Conservation (phyloP, 2,797 vertebrate genomes). For the Oreortyx pictus region DNA sequence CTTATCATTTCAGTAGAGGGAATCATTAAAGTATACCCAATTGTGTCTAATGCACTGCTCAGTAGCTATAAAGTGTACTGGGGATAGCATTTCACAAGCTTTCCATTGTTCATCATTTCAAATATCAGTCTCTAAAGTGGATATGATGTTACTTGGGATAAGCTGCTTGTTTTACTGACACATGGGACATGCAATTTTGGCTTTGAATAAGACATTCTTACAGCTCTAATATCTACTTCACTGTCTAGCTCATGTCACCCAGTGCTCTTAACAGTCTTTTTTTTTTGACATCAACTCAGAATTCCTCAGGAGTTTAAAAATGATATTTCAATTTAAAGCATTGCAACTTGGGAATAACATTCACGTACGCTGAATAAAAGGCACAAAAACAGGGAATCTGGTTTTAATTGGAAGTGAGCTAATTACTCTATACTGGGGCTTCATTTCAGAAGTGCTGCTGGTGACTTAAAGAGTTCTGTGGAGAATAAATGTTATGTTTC, state of each 20-base stretch:
- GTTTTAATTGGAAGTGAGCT: not conserved
- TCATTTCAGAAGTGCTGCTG: not conserved
- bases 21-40: not conserved
- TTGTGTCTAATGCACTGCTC: not conserved
- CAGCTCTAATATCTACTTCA: slow-evolving; percentile 10
- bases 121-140: slow-evolving; percentile 36
- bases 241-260: slow-evolving; percentile 9
- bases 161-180: slow-evolving; percentile 43
- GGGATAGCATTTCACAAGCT: not conserved
- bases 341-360: not conserved
- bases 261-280: not conserved
- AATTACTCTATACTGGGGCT: not conserved
- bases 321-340: slow-evolving; percentile 16
- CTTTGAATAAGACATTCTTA: slow-evolving; percentile 47
- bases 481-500: not conserved
- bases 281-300: not conserved
- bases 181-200: slow-evolving; percentile 17
- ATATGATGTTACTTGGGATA: slow-evolving; percentile 5
- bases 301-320: not conserved
- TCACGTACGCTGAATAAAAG: not conserved
- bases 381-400: not conserved
- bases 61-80: slow-evolving; percentile 1
- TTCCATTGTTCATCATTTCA: slow-evolving; percentile 47
- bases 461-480: not conserved
- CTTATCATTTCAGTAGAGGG: not conserved